Conservation (phyloP, 1,140 invertebrate genomes). For the Leptinotarsa lineolata region DNA sequence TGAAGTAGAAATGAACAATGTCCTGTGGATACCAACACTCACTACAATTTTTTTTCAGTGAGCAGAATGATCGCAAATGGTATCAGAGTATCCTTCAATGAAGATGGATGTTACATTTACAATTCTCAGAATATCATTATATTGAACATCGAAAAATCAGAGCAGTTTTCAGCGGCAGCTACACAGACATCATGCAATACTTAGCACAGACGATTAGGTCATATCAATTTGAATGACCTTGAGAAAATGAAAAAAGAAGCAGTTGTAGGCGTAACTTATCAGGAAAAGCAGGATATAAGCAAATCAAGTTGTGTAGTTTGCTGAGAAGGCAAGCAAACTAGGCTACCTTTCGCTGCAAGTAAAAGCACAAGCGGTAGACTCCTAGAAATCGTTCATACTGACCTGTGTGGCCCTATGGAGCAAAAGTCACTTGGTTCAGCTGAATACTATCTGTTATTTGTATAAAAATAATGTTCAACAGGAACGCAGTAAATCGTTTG, state of each 20-base stretch:
- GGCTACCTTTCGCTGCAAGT: constrained; percentile 35
- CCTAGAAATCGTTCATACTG: constrained; percentile 50
- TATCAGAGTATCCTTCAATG: constrained; percentile 41
- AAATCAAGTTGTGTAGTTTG: constrained; percentile 38
- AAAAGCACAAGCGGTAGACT: constrained; percentile 23
- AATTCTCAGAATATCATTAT: too few species aligned
- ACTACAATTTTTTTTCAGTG: constrained; percentile 45
- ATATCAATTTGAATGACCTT: constrained; percentile 39
- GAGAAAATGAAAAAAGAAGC: constrained; percentile 35
- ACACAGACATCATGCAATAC: too few species aligned
- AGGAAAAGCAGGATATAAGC: not conserved
- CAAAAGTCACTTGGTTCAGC: too few species aligned
- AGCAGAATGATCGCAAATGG: constrained; percentile 46
- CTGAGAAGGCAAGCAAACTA: constrained; percentile 44
- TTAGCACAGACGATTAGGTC: constrained; percentile 44
- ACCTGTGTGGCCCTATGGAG: constrained; percentile 46
- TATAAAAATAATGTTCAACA: too few species aligned
- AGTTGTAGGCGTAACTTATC: constrained; percentile 32
- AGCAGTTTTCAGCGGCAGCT: too few species aligned
- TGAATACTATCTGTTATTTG: too few species aligned
- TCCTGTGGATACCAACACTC: constrained; percentile 44
- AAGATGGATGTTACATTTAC: too few species aligned
- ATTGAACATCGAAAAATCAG: too few species aligned
- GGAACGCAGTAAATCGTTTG: too few species aligned
- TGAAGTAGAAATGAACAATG: constrained; percentile 28